Base-by-base conservation (phyloP, 2,888 invertebrate species). In the Drosophila demipolita region DNA sequence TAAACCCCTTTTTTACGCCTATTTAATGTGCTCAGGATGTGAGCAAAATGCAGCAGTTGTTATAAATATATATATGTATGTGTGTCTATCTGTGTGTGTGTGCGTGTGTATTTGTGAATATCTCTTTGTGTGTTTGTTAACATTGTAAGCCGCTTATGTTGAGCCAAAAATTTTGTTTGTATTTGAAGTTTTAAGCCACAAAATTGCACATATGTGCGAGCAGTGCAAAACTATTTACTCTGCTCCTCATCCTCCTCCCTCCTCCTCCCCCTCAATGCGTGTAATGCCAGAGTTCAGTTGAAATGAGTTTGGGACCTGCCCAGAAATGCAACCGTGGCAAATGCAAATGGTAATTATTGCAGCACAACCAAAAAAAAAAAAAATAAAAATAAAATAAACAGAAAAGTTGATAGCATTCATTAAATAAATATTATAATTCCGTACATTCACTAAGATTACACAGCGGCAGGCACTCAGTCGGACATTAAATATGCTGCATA, bases 111-210 rank as follows among this genome's bases (percentile, higher is more conserved):
- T 36, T 11, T 58, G 35, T 26, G 33, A 32, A 17, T 49, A 17
- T 32, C 5, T 55, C 29, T 63, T 35, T 38, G 52, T 66, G 68
- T 64, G 63, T 61, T 70, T 78, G 82, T 85, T 82, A 82, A 75
- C 88, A 85, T 80, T 85, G 78, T 87, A 87, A 87, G 85, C 89
- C 78, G 87, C 89, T 87, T 87, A 87, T 72, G 72, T 72, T 75
- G 77, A 77, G 75, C 82, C 73, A 87, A 77, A 89, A 80, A 71
- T 87, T 65, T 75, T 87, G 73, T 84, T 89, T 87, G 78, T 68
- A 73, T 89, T 85, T 77, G 73, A 85, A 83, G 75, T 83, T 89
- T 82, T 87, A 85, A 87, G 89, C 89, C 88, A 76, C 85, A 82
- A 82, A 82, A 87, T 79, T 72, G 70, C 80, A 77, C 81, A 83